A percentile compares a stretch with the other conserved stretches of the same genome.
Conservation (phyloP, 2,113 vertebrate genomes). For the Tyrannus savana region DNA sequence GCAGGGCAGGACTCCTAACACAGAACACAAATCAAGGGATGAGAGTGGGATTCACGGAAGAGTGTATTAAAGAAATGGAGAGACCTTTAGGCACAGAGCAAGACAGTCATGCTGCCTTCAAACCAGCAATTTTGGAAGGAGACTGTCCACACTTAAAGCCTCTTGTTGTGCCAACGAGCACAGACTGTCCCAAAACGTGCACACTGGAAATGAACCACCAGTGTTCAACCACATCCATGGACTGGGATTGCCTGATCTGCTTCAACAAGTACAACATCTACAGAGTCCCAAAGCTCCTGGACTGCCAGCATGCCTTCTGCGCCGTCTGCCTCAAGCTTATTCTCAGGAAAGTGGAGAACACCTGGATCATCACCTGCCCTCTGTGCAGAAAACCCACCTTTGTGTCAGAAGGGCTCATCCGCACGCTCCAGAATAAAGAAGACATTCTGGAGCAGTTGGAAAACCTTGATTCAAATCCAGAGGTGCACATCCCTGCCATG, state of each 20-base stretch:
- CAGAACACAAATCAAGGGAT: fast-evolving
- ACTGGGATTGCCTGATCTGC: constrained; percentile 77
- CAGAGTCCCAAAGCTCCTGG: constrained; percentile 74
- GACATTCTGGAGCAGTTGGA: constrained; percentile 26
- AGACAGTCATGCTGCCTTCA: background rate
- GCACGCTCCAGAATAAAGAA: constrained; percentile 67
- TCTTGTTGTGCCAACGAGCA: fast-evolving
- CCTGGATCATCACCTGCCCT: constrained; percentile 74
- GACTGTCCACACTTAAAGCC: background rate
- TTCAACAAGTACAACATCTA: constrained; percentile 70
- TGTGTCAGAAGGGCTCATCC: constrained; percentile 75
- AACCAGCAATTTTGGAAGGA: background rate
- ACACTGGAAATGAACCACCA: background rate
- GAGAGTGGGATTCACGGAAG: background rate
- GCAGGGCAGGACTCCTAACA: background rate
- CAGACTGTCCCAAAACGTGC: fast-evolving
- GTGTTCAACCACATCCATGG: background rate
- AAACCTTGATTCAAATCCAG: background rate
- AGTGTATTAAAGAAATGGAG: background rate
- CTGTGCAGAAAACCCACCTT: constrained; percentile 73
- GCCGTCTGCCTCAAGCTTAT: constrained; percentile 77
- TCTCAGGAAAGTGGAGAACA: constrained; percentile 30
- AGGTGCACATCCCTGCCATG: background rate
- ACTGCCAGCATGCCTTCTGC: constrained; percentile 76
- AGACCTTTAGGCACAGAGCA: background rate